phyloP scores from a whole-genome alignment of 2,797 vertebrate genomes.

The Chaunax sp. region DNA sequence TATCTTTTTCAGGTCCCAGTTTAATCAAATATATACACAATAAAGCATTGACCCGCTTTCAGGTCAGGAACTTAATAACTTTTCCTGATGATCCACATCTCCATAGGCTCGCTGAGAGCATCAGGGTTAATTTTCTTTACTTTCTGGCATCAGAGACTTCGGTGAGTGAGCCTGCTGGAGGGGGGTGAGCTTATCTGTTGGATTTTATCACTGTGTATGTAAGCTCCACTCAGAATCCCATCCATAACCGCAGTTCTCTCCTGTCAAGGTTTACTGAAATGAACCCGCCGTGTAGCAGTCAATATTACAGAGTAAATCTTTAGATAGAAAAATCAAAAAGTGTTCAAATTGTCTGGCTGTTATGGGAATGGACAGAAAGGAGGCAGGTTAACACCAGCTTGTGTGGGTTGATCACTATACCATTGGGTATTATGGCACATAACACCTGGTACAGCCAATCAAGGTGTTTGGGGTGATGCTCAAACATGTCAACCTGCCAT shows the following conservation, averaged over 20 bases:
- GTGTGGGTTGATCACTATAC: too few relatives aligned
- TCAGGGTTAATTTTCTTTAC: constrained; percentile 30
- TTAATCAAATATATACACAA: too few relatives aligned
- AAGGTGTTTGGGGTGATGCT: too few relatives aligned
- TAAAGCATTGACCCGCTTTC: too few relatives aligned
- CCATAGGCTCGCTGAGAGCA: constrained; percentile 3
- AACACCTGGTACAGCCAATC: too few relatives aligned
- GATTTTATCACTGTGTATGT: constrained; percentile 15
- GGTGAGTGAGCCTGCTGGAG: constrained; percentile 10
- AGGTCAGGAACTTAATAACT: constrained; percentile 20
- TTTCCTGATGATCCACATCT: constrained; percentile 25
- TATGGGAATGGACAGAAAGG: too few relatives aligned
- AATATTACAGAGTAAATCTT: too few relatives aligned
- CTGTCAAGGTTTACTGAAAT: constrained; percentile 10
- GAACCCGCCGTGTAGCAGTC: background rate
- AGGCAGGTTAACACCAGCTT: too few relatives aligned
- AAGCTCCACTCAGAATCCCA: constrained; percentile 8
- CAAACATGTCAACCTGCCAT: too few relatives aligned
- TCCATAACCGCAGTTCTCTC: constrained; percentile 3
- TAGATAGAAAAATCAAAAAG: too few relatives aligned
- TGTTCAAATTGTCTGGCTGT: too few relatives aligned
- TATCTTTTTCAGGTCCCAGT: background rate
- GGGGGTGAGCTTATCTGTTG: constrained; percentile 31
- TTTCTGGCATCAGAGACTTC: constrained; percentile 7
- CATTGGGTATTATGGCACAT: too few relatives aligned